phyloP scores from a whole-genome alignment of 2,113 vertebrate genomes.

The Cottus gobio region DNA sequence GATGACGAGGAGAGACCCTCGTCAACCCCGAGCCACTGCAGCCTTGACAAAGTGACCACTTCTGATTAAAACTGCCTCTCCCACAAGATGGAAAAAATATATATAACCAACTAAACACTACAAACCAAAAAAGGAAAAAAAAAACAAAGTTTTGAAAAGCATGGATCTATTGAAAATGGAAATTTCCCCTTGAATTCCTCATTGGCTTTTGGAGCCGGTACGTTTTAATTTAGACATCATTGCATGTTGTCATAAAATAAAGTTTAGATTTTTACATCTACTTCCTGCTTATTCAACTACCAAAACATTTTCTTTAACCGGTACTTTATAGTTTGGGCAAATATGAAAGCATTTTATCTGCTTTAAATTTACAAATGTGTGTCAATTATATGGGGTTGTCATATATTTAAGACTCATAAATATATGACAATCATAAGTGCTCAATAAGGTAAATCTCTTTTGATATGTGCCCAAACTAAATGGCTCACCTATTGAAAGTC shows the following conservation, averaged over 20 bases:
- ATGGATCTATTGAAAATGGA: conserved; percentile 19
- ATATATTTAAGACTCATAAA: neutral
- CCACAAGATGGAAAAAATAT: conserved; percentile 15
- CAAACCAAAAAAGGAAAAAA: conserved; percentile 18
- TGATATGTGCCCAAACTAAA: conserved; percentile 40
- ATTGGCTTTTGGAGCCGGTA: conserved; percentile 5
- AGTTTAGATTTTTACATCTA: conserved; percentile 24
- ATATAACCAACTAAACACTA: conserved; percentile 15
- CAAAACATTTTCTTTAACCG: conserved; percentile 47
- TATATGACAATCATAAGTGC: neutral
- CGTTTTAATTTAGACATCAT: conserved; percentile 39
- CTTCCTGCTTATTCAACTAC: conserved; percentile 53
- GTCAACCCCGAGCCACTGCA: conserved; percentile 67
- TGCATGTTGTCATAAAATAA: conserved; percentile 36
- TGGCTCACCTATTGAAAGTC: neutral
- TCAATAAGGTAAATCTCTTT: neutral
- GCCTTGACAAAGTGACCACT: conserved; percentile 79
- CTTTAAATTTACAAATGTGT: conserved; percentile 26
- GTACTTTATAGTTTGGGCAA: conserved; percentile 42
- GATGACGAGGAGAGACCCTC: conserved; percentile 63
- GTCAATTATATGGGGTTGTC: neutral
- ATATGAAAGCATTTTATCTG: conserved; percentile 33
- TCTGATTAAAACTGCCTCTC: conserved; percentile 61
- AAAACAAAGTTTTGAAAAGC: conserved; percentile 24
- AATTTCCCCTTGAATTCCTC: conserved; percentile 21